These are phyloP conservation scores for Lordiphosa stackelbergi DNA, from an alignment of 1,140 invertebrate species.

Conservation along the genomic window DNA sequence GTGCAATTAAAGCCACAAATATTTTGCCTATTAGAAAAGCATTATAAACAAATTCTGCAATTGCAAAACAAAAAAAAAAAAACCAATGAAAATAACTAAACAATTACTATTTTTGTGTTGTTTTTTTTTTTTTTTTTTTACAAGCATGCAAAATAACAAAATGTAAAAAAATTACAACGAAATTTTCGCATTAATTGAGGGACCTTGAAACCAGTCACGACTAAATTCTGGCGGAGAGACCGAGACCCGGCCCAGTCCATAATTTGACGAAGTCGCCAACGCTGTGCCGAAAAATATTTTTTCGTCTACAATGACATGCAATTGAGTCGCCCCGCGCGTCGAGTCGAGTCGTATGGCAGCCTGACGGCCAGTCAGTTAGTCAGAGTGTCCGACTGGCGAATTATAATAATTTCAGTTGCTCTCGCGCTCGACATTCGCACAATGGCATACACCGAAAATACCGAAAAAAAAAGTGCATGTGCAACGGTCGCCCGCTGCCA, in stretches of 20 bases:
- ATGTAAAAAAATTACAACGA: constrained; percentile 55
- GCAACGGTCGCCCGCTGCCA: constrained; percentile 58
- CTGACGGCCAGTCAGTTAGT: constrained; percentile 26
- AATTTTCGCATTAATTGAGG: constrained; percentile 73
- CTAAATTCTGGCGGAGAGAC: constrained; percentile 64
- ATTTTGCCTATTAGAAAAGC: constrained; percentile 70
- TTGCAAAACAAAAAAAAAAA: constrained; percentile 17
- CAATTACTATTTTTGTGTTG: constrained; percentile 69
- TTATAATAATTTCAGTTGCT: constrained; percentile 55
- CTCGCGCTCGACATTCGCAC: constrained; percentile 54
- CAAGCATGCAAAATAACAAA: constrained; percentile 47
- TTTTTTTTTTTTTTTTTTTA: too few relatives aligned
- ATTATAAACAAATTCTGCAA: constrained; percentile 46
- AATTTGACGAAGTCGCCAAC: constrained; percentile 49
- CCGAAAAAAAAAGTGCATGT: constrained; percentile 68
- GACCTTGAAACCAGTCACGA: constrained; percentile 74
- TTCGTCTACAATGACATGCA: constrained; percentile 71
- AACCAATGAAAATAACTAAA: constrained; percentile 37
- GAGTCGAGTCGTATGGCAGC: constrained; percentile 40
- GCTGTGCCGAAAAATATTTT: constrained; percentile 60
- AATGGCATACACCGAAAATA: constrained; percentile 36
- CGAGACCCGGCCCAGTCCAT: constrained; percentile 45
- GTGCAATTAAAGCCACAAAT: constrained; percentile 65
- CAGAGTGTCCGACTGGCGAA: constrained; percentile 27
- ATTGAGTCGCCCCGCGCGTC: constrained; percentile 53